Conservation (phyloP, 2,113 vertebrate genomes). For the Nesogale talazaci region DNA sequence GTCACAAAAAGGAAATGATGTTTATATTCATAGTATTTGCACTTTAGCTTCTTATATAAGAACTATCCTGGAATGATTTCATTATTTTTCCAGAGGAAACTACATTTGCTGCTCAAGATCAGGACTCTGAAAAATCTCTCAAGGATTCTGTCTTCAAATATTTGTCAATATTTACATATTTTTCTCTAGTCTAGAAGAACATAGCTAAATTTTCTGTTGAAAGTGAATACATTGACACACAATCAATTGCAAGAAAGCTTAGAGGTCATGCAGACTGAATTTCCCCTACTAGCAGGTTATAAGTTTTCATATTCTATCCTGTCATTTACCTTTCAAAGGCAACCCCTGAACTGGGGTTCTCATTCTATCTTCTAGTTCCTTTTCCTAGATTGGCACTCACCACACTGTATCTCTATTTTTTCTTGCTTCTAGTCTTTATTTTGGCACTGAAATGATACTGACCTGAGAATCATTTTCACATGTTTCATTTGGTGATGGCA, state of each 20-base stretch:
- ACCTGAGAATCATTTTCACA: neutral
- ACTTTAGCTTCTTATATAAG: conserved; percentile 7
- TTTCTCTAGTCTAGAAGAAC: neutral
- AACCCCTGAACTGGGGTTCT: neutral
- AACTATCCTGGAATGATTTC: neutral
- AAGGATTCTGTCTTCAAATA: neutral
- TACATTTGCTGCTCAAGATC: neutral
- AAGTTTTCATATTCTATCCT: neutral
- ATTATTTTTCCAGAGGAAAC: neutral
- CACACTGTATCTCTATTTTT: neutral
- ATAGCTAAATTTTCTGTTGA: neutral
- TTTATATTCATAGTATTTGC: neutral
- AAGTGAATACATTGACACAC: neutral
- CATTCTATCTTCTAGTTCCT: neutral
- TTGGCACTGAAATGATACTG: neutral
- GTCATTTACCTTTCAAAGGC: neutral
- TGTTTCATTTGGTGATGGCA: neutral
- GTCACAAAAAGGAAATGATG: conserved; percentile 10
- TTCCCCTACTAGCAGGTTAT: neutral
- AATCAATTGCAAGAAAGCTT: neutral
- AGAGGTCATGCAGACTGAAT: neutral
- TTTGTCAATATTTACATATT: conserved; percentile 32
- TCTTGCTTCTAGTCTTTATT: neutral
- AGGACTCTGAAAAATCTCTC: neutral
- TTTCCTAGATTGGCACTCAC: neutral